Conservation (phyloP, 2,113 vertebrate species). For the Triplophysa tibetana region DNA sequence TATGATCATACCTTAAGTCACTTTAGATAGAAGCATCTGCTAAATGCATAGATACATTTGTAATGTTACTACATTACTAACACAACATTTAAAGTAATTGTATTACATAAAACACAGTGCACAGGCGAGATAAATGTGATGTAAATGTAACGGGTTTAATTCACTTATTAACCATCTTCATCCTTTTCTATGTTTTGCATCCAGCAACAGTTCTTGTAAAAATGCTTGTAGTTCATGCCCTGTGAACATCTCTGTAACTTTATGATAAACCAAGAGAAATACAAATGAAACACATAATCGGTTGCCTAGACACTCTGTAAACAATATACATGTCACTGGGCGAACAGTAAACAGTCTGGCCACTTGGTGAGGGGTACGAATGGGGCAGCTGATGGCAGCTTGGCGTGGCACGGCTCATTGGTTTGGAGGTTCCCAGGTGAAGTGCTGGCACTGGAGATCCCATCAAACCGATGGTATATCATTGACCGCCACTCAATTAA, state of each 20-base stretch:
- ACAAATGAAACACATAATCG: not conserved
- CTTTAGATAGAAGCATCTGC: no score
- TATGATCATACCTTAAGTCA: no score
- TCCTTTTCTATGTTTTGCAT: no score
- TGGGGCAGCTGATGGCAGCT: slow-evolving; percentile 31
- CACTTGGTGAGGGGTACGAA: slow-evolving; percentile 45
- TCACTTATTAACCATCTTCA: no score
- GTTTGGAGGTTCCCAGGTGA: slow-evolving; percentile 44
- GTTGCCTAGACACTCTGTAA: slow-evolving; percentile 41
- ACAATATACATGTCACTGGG: slow-evolving; percentile 42
- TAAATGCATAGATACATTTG: no score
- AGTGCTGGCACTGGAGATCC: slow-evolving; percentile 42
- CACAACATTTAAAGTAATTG: no score
- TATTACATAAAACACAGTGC: no score
- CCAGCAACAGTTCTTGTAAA: no score
- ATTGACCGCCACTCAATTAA: slow-evolving; percentile 33
- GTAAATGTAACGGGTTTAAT: no score
- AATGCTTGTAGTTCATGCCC: not conserved
- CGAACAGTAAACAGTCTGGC: slow-evolving; percentile 43
- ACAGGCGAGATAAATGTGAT: no score
- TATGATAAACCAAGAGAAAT: slow-evolving; percentile 35
- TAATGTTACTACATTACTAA: no score
- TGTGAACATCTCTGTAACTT: slow-evolving; percentile 17
- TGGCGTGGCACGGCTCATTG: slow-evolving; percentile 48
- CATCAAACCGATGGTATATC: slow-evolving; percentile 47